phyloP scores from a whole-genome alignment of 1,140 invertebrate species.

The Anoplophora glabripennis region DNA sequence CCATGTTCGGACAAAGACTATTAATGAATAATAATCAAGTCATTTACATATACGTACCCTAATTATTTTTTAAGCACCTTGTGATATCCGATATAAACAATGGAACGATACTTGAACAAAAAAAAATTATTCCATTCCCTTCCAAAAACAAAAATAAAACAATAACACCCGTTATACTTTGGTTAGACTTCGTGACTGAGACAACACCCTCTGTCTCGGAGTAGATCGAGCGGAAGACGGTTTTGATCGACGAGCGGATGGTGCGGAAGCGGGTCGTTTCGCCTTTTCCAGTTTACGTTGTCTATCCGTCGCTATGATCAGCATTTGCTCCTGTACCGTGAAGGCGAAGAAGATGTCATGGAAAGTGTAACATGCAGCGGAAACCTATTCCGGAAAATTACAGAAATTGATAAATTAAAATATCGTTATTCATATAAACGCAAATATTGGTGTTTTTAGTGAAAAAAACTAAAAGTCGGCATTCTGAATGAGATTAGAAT shows the following conservation, averaged over 20 bases:
- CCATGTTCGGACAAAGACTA: too few relatives aligned
- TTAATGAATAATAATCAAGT: too few relatives aligned
- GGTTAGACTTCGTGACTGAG: constrained; percentile 17
- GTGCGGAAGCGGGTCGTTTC: constrained; percentile 10
- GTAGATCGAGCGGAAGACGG: constrained; percentile 12
- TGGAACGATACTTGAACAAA: not conserved
- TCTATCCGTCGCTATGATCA: constrained; percentile 54
- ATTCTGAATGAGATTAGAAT: too few relatives aligned
- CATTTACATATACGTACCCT: too few relatives aligned
- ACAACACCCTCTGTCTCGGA: constrained; percentile 5
- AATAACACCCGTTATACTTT: constrained; percentile 13
- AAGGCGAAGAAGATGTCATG: constrained; percentile 60
- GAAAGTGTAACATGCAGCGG: constrained; percentile 60
- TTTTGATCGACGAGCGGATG: not conserved
- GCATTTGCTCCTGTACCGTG: constrained; percentile 56
- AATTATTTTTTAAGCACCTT: too few relatives aligned
- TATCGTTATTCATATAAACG: too few relatives aligned
- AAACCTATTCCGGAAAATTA: constrained; percentile 50
- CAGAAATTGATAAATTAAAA: constrained; percentile 22
- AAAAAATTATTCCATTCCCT: not conserved
- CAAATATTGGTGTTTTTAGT: too few relatives aligned
- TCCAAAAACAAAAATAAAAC: not conserved
- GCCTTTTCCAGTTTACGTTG: constrained; percentile 38
- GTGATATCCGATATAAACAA: too few relatives aligned
- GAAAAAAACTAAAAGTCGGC: too few relatives aligned